Evolutionary conservation across 2,888 invertebrate species (phyloP).

Genomic region (Folsomia manolachei): DNA sequence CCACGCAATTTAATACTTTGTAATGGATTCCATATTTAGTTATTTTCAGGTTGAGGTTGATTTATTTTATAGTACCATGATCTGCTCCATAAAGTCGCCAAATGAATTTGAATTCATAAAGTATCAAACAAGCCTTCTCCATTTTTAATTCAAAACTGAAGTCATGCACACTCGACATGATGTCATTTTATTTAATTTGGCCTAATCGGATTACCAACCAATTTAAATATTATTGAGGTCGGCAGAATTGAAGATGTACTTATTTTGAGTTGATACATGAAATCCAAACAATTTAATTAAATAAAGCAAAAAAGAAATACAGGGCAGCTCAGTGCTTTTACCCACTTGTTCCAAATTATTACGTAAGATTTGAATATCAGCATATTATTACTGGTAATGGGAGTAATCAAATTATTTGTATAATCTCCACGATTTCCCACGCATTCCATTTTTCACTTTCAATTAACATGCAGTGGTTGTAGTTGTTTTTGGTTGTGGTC

Average conservation of each 20-base stretch:
- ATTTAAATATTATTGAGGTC: neutral
- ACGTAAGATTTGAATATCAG: neutral
- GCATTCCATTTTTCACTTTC: neutral
- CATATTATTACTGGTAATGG: too few relatives aligned
- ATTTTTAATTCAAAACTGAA: neutral
- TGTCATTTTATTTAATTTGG: neutral
- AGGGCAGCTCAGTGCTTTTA: too few relatives aligned
- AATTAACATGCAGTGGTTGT: too few relatives aligned
- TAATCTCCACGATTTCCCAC: neutral
- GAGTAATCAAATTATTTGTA: neutral
- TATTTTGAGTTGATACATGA: neutral
- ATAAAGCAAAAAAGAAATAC: neutral
- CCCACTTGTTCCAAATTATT: neutral
- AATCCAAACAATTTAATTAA: neutral
- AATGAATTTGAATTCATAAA: neutral
- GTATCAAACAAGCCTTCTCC: too few relatives aligned
- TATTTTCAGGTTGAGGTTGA: neutral
- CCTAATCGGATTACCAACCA: neutral
- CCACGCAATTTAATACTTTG: too few relatives aligned
- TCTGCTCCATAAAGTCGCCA: neutral
- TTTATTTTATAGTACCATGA: neutral
- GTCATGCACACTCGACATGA: neutral
- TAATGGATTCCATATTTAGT: too few relatives aligned
- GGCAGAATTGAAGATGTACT: neutral
- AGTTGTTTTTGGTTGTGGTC: too few relatives aligned